Evolutionary conservation across 2,113 vertebrate genomes (phyloP).

Genomic region (Corythaeola cristata): DNA sequence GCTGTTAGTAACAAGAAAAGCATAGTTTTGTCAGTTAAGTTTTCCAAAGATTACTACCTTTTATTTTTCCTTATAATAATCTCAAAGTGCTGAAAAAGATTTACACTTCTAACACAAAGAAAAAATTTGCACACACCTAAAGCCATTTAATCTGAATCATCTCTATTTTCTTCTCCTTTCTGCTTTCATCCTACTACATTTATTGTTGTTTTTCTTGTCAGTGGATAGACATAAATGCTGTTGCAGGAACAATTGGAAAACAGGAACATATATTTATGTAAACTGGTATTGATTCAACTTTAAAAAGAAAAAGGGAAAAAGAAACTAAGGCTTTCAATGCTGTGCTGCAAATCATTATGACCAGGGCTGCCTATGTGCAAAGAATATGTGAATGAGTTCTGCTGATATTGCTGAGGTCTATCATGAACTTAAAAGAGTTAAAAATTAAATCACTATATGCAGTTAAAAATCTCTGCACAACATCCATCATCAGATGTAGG

Average conservation of each 20-base stretch:
- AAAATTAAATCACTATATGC: conserved; percentile 6
- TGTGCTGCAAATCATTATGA: conserved; percentile 67
- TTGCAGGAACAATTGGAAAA: conserved; percentile 68
- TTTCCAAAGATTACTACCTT: neutral
- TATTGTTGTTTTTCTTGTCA: conserved; percentile 37
- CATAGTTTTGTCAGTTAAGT: neutral
- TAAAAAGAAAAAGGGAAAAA: neutral
- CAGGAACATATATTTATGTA: conserved; percentile 75
- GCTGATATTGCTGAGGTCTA: neutral
- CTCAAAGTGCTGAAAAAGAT: neutral
- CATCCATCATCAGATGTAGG: neutral
- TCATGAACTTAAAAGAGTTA: neutral
- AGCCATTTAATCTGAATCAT: conserved; percentile 28
- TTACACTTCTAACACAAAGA: neutral
- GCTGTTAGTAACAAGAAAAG: neutral
- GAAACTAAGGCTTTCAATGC: conserved; percentile 43
- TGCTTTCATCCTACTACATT: conserved; percentile 16
- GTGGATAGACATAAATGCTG: conserved; percentile 19
- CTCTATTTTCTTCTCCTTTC: conserved; percentile 41
- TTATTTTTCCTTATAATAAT: conserved; percentile 25
- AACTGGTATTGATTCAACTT: conserved; percentile 74
- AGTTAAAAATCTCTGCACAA: neutral
- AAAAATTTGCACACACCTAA: neutral
- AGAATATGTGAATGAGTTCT: neutral
- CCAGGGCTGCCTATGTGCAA: conserved; percentile 10